A percentile compares a stretch with the other conserved stretches of the same genome.
These are phyloP conservation scores for Rugalucina vietnamica DNA, from an alignment of 2,888 invertebrate genomes.

Conservation along the genomic window DNA sequence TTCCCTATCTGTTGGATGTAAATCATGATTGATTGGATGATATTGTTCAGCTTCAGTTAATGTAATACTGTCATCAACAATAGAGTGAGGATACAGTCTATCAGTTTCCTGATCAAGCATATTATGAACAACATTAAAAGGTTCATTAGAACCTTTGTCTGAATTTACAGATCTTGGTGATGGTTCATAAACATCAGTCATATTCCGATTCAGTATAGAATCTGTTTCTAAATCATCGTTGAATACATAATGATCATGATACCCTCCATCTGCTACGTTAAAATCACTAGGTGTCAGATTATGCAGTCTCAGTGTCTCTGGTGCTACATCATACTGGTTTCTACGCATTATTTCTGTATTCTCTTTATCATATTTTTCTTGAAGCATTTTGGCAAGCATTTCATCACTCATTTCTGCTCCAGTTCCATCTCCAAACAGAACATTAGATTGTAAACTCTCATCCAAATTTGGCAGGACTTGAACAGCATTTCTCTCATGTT, in stretches of 20 bases:
- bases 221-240: background rate
- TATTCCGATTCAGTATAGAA: background rate
- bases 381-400: slow-evolving; percentile 47
- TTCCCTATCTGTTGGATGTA: too few relatives aligned
- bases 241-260: background rate
- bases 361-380: slow-evolving; percentile 42
- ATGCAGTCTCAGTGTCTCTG: background rate
- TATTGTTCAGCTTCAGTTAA: background rate
- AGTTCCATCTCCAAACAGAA: slow-evolving; percentile 51
- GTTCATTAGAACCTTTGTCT: background rate
- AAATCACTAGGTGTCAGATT: background rate
- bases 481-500: background rate
- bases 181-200: background rate
- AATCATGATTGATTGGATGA: background rate
- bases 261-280: background rate
- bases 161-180: background rate
- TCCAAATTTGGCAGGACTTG: background rate
- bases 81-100: background rate
- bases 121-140: background rate
- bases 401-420: slow-evolving; percentile 29
- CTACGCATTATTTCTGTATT: slow-evolving; percentile 4
- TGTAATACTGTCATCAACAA: background rate
- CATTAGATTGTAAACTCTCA: slow-evolving; percentile 32
- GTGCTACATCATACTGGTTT: slow-evolving; percentile 17
- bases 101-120: background rate